Evolutionary conservation across 2,113 vertebrate species (phyloP).

Genomic region (Sylvietta virens): DNA sequence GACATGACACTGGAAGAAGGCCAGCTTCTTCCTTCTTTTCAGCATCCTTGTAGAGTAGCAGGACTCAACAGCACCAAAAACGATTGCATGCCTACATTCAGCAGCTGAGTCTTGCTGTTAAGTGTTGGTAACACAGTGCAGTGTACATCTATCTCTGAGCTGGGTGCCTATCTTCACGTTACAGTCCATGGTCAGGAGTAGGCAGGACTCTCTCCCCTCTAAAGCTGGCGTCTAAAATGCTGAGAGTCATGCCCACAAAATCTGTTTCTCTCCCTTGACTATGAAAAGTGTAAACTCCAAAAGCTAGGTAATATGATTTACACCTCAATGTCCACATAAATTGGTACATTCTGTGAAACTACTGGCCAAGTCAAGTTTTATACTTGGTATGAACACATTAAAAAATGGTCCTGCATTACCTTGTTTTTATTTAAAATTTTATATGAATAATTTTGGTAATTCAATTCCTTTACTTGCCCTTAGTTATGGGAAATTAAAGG

Average conservation of each 20-base stretch:
- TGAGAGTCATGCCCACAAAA: background rate
- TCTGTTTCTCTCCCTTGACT: background rate
- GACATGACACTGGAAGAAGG: rapidly evolving
- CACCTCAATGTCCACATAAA: background rate
- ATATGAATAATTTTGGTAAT: background rate
- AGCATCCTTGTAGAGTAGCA: background rate
- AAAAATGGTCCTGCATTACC: background rate
- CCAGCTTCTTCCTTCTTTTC: background rate
- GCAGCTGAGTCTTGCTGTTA: background rate
- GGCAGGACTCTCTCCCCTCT: background rate
- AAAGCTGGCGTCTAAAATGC: background rate
- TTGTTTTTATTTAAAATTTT: background rate
- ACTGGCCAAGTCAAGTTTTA: background rate
- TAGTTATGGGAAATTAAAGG: background rate
- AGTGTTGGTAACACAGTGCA: background rate
- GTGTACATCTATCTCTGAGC: background rate
- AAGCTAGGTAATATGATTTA: background rate
- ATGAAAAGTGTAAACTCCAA: background rate
- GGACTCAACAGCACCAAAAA: background rate
- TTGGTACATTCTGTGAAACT: background rate
- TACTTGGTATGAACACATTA: background rate
- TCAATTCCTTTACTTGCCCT: background rate
- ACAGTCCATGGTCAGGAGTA: background rate
- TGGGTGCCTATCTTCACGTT: rapidly evolving
- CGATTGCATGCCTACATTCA: rapidly evolving